Evolutionary conservation across 2,888 invertebrate genomes (phyloP).

Genomic region (Hypomecis atomaria): DNA sequence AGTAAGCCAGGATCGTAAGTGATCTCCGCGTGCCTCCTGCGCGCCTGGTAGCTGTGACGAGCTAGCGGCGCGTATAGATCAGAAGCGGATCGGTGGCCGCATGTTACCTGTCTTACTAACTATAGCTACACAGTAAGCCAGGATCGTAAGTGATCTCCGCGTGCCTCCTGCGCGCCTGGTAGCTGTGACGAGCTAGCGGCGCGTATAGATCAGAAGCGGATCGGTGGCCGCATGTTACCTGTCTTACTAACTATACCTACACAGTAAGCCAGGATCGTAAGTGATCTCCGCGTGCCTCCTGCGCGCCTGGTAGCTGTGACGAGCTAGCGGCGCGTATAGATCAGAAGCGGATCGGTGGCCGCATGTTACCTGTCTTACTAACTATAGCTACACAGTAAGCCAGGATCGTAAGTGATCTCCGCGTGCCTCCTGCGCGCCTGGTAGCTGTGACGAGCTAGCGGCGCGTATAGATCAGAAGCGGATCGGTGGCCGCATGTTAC

Average conservation of each 20-base stretch:
- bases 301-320: constrained; percentile 87
- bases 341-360: constrained; percentile 85
- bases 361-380: too few relatives aligned
- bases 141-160: constrained; percentile 76
- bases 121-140: constrained; percentile 59
- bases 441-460: constrained; percentile 86
- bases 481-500: constrained; percentile 80
- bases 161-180: constrained; percentile 86
- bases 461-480: constrained; percentile 87
- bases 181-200: constrained; percentile 86
- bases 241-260: too few relatives aligned
- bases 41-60: constrained; percentile 87
- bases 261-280: constrained; percentile 64
- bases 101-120: too few relatives aligned
- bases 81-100: constrained; percentile 84
- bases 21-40: constrained; percentile 83
- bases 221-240: constrained; percentile 79
- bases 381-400: constrained; percentile 61
- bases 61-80: constrained; percentile 87
- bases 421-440: constrained; percentile 86
- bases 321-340: constrained; percentile 86
- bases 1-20: constrained; percentile 64
- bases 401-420: constrained; percentile 70
- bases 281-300: constrained; percentile 82
- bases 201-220: constrained; percentile 87